These are phyloP conservation scores for Eriocheir sinensis DNA, from an alignment of 1,140 invertebrate species.

Conservation along the genomic window DNA sequence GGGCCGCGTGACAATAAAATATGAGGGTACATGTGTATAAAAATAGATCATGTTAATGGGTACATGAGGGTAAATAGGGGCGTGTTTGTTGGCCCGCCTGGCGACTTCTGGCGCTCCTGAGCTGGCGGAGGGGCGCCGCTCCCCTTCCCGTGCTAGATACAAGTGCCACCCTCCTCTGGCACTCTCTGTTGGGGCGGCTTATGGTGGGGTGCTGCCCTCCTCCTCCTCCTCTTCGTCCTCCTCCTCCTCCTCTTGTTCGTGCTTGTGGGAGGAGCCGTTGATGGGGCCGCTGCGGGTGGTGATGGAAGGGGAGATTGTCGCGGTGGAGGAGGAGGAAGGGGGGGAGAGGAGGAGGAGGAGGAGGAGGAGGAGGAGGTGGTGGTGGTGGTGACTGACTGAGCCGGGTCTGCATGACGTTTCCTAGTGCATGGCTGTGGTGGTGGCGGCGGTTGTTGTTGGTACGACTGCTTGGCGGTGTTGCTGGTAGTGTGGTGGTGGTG, in stretches of 20 bases:
- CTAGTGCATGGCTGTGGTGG: not conserved
- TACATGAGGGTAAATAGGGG: constrained; percentile 55
- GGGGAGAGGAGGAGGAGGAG: not conserved
- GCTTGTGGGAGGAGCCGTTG: constrained; percentile 9
- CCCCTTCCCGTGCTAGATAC: constrained; percentile 37
- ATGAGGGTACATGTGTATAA: constrained; percentile 45
- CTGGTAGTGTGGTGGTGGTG: not conserved
- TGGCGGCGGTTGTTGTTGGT: not conserved
- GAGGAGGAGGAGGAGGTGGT: not conserved
- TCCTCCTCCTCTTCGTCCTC: constrained; percentile 17
- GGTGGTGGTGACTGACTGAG: not conserved
- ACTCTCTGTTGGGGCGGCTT: constrained; percentile 66
- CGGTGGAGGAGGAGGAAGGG: not conserved
- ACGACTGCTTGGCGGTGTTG: not conserved
- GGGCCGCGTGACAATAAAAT: constrained; percentile 47
- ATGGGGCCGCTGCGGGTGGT: constrained; percentile 2
- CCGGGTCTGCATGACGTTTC: not conserved
- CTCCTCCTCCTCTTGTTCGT: constrained; percentile 33
- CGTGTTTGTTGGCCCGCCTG: constrained; percentile 48
- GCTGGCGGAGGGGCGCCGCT: not conserved
- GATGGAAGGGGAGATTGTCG: constrained; percentile 24
- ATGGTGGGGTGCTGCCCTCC: constrained; percentile 22
- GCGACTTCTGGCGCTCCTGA: constrained; percentile 57
- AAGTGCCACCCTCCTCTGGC: constrained; percentile 58
- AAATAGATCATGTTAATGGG: constrained; percentile 66